Evolutionary conservation across 2,888 invertebrate genomes (phyloP), one percentile per base, ranked within the genome.

Genomic region (Cryptocheilus praepositus): DNA sequence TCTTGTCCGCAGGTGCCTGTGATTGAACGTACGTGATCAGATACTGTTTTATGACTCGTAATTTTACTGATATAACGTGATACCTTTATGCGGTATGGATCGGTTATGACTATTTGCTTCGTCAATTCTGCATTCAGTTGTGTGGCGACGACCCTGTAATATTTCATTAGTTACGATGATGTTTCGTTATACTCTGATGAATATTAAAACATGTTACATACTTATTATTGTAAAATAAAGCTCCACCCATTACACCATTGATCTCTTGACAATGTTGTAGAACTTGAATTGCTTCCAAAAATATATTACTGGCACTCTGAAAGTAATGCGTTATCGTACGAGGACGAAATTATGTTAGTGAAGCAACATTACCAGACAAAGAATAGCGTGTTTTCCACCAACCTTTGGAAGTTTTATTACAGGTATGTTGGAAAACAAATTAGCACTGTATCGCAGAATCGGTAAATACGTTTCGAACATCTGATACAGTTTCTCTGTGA

Each of bases 391-490:
- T 45, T 13, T 25, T 46, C 46, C 61, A 36, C 73, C 25, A 83
- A 95, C 95, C 92, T 95, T 96, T 15, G 96, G 95, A 80, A 96
- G 91, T 83, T 93, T 93, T 73, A 96, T 90, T 88, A 94, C 93
- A 15, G 96, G 95, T 77, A 95, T 93, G 80, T 95, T 92, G 74
- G 95, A 94, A 88, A 97, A 96, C 74, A 95, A 92, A 87, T 95
- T 95, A 57, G 95, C 95, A 56, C 95, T 94, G 81, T 94, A 94
- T 86, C 95, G 95, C 71, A 96, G 90, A 84, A 96, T 93, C 21
- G 96, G 96, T 61, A 97, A 91, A 88, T 96, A 96, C n/a, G 95
- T 95, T 89, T 96, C 96, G 88, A 97, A 95, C 83, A 97, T 94
- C 83, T 94, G 94, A 88, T 95, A 94, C 67, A 97, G 90, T 85